Evolutionary conservation across 1,140 invertebrate genomes (phyloP).

Genomic region (Drosophila arizonae): DNA sequence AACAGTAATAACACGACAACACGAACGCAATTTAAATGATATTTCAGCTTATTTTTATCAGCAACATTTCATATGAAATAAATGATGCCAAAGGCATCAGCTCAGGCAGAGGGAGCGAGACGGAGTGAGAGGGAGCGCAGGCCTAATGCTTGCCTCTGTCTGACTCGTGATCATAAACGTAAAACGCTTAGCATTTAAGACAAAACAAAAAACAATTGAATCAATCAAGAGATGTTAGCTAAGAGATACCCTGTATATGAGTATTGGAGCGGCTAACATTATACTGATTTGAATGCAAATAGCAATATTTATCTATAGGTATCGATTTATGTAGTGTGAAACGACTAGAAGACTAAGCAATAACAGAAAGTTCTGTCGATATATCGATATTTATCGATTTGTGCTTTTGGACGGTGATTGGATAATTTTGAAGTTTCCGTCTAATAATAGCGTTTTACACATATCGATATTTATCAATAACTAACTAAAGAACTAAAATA

Average conservation of each 20-base stretch:
- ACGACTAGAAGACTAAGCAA: no score
- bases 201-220: conserved; percentile 31
- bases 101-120: neutral
- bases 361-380: no score
- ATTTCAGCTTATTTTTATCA: conserved; percentile 44
- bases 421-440: no score
- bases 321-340: no score
- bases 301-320: no score
- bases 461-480: neutral
- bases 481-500: no score
- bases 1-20: conserved; percentile 29
- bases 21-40: conserved; percentile 71
- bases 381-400: no score
- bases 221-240: neutral
- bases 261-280: neutral
- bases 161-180: conserved; percentile 66
- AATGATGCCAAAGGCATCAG: conserved; percentile 21
- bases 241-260: neutral
- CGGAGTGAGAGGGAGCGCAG: neutral
- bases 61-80: conserved; percentile 27
- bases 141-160: conserved; percentile 25
- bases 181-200: conserved; percentile 76
- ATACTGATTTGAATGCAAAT: no score
- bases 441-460: no score
- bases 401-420: no score